phyloP scores from a whole-genome alignment of 1,140 invertebrate genomes.

The Drosophila sechellia region DNA sequence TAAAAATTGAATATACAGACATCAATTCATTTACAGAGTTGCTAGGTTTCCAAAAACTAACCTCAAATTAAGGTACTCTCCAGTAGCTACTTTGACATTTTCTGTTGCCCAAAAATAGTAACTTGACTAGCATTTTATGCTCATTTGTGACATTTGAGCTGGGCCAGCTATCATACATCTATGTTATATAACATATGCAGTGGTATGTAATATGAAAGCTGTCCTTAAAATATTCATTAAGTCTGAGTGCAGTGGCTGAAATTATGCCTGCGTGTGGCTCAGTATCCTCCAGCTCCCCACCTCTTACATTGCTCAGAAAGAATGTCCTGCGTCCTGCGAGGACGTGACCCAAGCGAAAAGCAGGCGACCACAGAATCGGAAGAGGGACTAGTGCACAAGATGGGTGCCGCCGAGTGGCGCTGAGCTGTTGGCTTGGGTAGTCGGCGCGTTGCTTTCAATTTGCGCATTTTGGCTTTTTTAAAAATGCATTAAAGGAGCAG shows the following conservation, averaged over 20 bases:
- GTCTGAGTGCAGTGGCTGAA: slow-evolving; percentile 75
- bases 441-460: slow-evolving; percentile 73
- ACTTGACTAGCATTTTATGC: slow-evolving; percentile 48
- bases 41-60: background rate
- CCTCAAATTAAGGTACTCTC: slow-evolving; percentile 3
- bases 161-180: slow-evolving; percentile 31
- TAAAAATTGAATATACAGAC: background rate
- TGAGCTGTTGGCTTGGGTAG: background rate
- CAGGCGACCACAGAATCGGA: slow-evolving; percentile 56
- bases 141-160: slow-evolving; percentile 64
- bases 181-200: slow-evolving; percentile 34
- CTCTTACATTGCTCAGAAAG: background rate
- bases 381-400: background rate
- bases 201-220: slow-evolving; percentile 63
- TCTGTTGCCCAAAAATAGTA: background rate
- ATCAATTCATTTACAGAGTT: background rate
- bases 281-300: background rate
- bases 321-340: slow-evolving; percentile 40
- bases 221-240: slow-evolving; percentile 78
- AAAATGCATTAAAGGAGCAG: slow-evolving; percentile 77
- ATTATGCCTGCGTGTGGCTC: slow-evolving; percentile 76
- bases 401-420: background rate
- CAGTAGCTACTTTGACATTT: slow-evolving; percentile 31
- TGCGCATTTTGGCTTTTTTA: slow-evolving; percentile 80
- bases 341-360: slow-evolving; percentile 42